Evolutionary conservation across 2,113 vertebrate species (phyloP), one percentile per base, ranked within the genome.

Genomic region (Mastomys coucha): DNA sequence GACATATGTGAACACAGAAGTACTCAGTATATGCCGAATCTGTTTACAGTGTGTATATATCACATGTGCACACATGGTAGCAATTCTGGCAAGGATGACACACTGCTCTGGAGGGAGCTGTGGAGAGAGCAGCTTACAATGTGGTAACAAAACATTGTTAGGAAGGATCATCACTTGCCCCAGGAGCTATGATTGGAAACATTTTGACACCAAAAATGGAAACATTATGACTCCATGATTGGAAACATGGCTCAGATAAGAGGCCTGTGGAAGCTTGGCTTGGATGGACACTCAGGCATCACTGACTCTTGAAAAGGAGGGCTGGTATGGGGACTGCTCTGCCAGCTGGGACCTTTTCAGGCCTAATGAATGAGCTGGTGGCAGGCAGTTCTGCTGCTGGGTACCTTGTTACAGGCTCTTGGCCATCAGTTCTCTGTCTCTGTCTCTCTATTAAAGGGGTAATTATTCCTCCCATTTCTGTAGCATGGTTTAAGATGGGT

Each of bases 1-100:
- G 36, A 76, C 3, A 45, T 7, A 36, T 17, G 7, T 82, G 4
- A 10, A 13, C 33, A 13, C 26, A 20, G 19, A 49, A 0, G 11
- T 16, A 11, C 1, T 5, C 0, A 0, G 31, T 20, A 1, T 17
- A 16, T 39, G 2, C 7, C 17, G 13, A 49, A 11, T 17, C 31
- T 24, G 4, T 53, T n/a, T 14, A 49, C 16, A 42, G 60, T 4
- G 11, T 20, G 17, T 42, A 2, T 22, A 28, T 70, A 3, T 31
- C 16, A 42, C 5, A 14, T 60, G 12, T n/a, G 0, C 13, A 12
- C 17, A 2, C 8, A 0, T 5, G 19, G 28, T 3, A 24, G 16
- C 1, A 12, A 14, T 2, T 73, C 58, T 2, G 22, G 31, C 22
- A 1, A 3, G 28, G 2, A 69, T 63, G 0, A 53, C 56, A 39